Base-by-base conservation (phyloP, 1,140 invertebrate genomes). In the Heliconius melpomene region DNA sequence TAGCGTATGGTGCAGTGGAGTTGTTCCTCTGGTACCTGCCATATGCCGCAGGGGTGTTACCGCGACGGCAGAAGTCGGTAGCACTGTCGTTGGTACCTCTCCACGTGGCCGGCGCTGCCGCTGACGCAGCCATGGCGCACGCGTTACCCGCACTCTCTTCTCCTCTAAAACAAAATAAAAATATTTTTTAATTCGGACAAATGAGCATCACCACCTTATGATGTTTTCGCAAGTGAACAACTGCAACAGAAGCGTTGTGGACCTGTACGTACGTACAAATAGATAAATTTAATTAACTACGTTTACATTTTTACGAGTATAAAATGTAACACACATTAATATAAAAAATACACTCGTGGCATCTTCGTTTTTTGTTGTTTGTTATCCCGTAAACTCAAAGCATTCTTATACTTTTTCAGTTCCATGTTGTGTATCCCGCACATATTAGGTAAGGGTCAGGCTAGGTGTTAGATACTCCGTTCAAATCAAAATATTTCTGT, bases 51-150 rank as follows among this genome's bases (percentile, higher is more conserved):
- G 94, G 90, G 79, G 94, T 93, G 89, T 90, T 91, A 79, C 90
- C 89, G 83, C 93, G 92, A 8, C 93, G 92, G 78, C 93, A 93
- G 80, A 89, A 94, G 74, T 94, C 93, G 16, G 93, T 90, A 32
- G 93, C 92, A 81, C 89, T 91, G 83, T 94, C 88, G 87, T 92
- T 94, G 79, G 91, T 94, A 81, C 91, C 90, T 23, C 88, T 89
- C 92, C 91, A 94, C 36, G 89, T 89, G 72, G 93, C 89, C 71
- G 92, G 90, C 60, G 92, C 94, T 74, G 93, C 91, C 72, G 95
- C 95, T 82, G 94, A 93, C 79, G 93, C 92, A 80, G 94, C 95
- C 85, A 94, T 91, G 77, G 94, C 94, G 87, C 95, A 95, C 20
- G 94, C 90, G 84, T 92, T 94, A 77, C 93, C 88, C 46, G 88